phyloP scores from a whole-genome alignment of 2,797 vertebrate species.

The Eurystomus glaucurus region DNA sequence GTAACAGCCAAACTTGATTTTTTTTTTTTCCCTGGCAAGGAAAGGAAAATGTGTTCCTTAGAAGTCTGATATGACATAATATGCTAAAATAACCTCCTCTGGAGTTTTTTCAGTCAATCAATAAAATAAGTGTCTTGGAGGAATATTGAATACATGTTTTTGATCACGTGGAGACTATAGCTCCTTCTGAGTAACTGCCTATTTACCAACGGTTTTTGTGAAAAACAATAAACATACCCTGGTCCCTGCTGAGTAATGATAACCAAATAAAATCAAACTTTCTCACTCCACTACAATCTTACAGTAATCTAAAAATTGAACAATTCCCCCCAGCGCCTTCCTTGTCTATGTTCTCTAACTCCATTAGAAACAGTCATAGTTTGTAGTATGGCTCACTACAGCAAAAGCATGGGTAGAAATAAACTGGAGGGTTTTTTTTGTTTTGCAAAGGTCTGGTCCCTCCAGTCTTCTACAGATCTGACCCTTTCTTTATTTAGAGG shows the following conservation, averaged over 20 bases:
- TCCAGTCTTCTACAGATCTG: background rate
- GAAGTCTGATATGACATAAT: background rate
- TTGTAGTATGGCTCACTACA: background rate
- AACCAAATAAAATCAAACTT: slow-evolving; percentile 4
- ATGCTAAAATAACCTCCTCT: background rate
- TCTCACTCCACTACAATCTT: background rate
- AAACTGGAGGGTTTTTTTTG: background rate
- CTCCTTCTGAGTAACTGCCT: background rate
- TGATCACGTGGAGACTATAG: background rate
- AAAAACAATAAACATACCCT: background rate
- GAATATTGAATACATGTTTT: background rate
- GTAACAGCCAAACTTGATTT: background rate
- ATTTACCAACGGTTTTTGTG: background rate
- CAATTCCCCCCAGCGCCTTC: background rate
- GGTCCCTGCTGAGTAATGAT: background rate
- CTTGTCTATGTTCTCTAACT: background rate
- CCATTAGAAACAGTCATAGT: background rate
- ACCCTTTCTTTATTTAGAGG: background rate
- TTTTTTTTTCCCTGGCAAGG: background rate
- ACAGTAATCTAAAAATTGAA: background rate
- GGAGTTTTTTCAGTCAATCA: slow-evolving; percentile 16
- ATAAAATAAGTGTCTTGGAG: background rate
- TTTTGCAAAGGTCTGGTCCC: background rate
- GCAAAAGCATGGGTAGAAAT: background rate
- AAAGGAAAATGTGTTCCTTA: background rate